phyloP scores from a whole-genome alignment of 2,888 invertebrate species.

The Ditula angustiorana region DNA sequence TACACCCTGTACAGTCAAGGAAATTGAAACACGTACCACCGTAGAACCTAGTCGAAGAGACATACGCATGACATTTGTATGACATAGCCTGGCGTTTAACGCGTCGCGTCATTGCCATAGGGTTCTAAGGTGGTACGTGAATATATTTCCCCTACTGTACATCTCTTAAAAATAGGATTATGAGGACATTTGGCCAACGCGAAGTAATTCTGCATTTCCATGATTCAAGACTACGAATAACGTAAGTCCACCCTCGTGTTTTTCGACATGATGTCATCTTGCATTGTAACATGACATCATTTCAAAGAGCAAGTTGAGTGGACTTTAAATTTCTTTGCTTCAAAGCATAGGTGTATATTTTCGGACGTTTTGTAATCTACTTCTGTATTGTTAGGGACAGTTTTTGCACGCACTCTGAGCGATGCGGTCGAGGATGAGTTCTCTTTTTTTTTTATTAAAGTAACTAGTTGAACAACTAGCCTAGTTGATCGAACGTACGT shows the following conservation, averaged over 20 bases:
- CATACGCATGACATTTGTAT: too few relatives aligned
- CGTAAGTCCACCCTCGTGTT: neutral
- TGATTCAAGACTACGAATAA: neutral
- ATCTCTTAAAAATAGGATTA: neutral
- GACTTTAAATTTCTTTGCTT: neutral
- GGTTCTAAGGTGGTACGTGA: too few relatives aligned
- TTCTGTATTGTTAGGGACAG: slow-evolving; percentile 13
- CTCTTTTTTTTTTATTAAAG: too few relatives aligned
- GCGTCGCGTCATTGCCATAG: too few relatives aligned
- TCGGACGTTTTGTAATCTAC: slow-evolving; percentile 9
- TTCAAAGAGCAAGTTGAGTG: neutral
- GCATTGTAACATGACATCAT: neutral
- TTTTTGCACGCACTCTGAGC: neutral
- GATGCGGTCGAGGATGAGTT: neutral
- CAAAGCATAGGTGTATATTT: slow-evolving; percentile 13
- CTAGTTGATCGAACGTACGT: too few relatives aligned
- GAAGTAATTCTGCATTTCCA: neutral
- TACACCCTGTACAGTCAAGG: too few relatives aligned
- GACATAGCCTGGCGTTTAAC: too few relatives aligned
- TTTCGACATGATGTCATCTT: neutral
- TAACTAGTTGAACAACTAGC: too few relatives aligned
- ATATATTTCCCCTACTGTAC: too few relatives aligned
- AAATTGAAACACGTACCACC: too few relatives aligned
- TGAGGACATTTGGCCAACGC: neutral
- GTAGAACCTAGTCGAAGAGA: too few relatives aligned